phyloP scores from a whole-genome alignment of 1,140 invertebrate genomes.

The Achroia grisella region DNA sequence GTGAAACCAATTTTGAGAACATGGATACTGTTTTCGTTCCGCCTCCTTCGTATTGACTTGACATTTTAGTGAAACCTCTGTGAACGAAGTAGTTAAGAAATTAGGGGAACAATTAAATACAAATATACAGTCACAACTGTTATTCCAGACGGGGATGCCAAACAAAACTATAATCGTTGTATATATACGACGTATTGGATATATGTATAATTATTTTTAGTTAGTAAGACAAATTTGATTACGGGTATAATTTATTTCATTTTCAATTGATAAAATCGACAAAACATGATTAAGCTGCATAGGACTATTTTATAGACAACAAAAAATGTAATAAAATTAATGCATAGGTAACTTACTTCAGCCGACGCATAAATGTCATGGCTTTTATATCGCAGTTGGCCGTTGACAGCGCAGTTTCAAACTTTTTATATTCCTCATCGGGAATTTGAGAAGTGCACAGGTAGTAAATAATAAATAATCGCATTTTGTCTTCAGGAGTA shows the following conservation, averaged over 20 bases:
- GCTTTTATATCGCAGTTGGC: slow-evolving; percentile 90
- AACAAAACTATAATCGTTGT: no score
- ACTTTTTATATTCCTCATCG: slow-evolving; percentile 88
- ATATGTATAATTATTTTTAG: no score
- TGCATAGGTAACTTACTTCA: slow-evolving; percentile 84
- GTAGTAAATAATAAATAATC: slow-evolving; percentile 96
- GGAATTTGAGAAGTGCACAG: slow-evolving; percentile 87
- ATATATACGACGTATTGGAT: no score
- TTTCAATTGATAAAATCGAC: no score
- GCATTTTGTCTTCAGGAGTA: slow-evolving; percentile 92
- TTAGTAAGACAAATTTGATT: no score
- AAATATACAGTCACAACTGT: no score
- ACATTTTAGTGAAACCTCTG: slow-evolving; percentile 88
- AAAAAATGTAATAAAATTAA: slow-evolving; percentile 13
- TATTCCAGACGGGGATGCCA: no score
- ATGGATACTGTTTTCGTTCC: slow-evolving; percentile 97
- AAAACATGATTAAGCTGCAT: no score
- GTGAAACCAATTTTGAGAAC: slow-evolving; percentile 98
- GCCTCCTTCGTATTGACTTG: slow-evolving; percentile 90
- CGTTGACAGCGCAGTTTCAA: slow-evolving; percentile 83
- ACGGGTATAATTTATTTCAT: no score
- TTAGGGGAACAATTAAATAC: no score
- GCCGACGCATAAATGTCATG: slow-evolving; percentile 90
- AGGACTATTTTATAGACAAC: no score
- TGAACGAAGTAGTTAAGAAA: slow-evolving; percentile 26